phyloP scores from a whole-genome alignment of 2,888 invertebrate genomes.

The Pemphredon lugubris region DNA sequence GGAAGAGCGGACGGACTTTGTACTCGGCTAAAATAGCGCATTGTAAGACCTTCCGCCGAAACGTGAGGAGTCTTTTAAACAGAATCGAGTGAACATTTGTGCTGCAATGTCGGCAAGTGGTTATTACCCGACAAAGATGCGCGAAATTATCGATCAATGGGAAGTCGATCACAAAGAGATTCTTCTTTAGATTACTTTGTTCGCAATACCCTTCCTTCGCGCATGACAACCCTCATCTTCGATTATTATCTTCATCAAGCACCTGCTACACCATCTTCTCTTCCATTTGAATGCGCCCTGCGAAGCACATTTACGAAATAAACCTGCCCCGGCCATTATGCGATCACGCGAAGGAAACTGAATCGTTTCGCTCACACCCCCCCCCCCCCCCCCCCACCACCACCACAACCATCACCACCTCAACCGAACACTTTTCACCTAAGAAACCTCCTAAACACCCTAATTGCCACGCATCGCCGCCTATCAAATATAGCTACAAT shows the following conservation, averaged over 20 bases:
- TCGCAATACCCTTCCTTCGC: slow-evolving; percentile 32
- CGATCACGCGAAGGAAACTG: slow-evolving; percentile 55
- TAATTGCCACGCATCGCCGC: too few species aligned
- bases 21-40: slow-evolving; percentile 17
- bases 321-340: slow-evolving; percentile 27
- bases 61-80: slow-evolving; percentile 19
- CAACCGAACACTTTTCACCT: too few species aligned
- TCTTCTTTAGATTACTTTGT: slow-evolving; percentile 59
- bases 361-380: slow-evolving; percentile 10
- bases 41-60: slow-evolving; percentile 45
- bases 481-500: too few species aligned
- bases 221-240: slow-evolving; percentile 49
- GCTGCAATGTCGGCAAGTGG: slow-evolving; percentile 45
- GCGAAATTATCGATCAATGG: slow-evolving; percentile 65
- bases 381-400: slow-evolving; percentile 1
- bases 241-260: slow-evolving; percentile 59
- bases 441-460: too few species aligned
- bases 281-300: slow-evolving; percentile 36
- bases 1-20: not conserved
- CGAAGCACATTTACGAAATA: slow-evolving; percentile 49
- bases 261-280: slow-evolving; percentile 59
- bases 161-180: slow-evolving; percentile 60
- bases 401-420: too few species aligned
- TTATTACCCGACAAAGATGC: slow-evolving; percentile 64
- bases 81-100: slow-evolving; percentile 19